phyloP scores from a whole-genome alignment of 2,888 invertebrate species.

The Apamea epomidion region DNA sequence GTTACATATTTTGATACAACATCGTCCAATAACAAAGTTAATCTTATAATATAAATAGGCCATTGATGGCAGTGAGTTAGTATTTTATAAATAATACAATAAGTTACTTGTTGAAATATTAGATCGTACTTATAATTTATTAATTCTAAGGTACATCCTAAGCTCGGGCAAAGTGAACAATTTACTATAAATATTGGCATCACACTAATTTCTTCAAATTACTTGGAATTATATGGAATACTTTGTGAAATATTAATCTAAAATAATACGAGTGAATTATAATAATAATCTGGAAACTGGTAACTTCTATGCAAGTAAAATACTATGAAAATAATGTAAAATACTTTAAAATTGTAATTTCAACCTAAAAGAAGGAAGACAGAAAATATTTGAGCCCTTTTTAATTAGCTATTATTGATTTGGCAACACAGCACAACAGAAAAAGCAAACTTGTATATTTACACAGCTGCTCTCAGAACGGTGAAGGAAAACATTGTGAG shows the following conservation, averaged over 20 bases:
- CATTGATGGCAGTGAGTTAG: slow-evolving; percentile 83
- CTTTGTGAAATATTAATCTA: slow-evolving; percentile 30
- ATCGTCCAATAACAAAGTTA: slow-evolving; percentile 70
- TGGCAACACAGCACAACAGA: slow-evolving; percentile 46
- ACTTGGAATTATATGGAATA: slow-evolving; percentile 33
- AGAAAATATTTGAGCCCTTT: slow-evolving; percentile 66
- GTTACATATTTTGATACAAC: slow-evolving; percentile 77
- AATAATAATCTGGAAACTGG: slow-evolving; percentile 51
- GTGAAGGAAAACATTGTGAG: background rate
- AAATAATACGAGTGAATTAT: slow-evolving; percentile 37
- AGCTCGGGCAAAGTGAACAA: slow-evolving; percentile 69
- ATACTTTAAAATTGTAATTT: slow-evolving; percentile 42
- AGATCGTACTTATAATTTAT: slow-evolving; percentile 46
- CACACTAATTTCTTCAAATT: slow-evolving; percentile 31
- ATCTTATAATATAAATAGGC: slow-evolving; percentile 79
- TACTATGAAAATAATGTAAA: slow-evolving; percentile 40
- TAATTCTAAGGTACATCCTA: slow-evolving; percentile 64
- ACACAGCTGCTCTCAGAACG: background rate
- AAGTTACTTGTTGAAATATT: slow-evolving; percentile 57
- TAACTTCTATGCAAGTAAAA: slow-evolving; percentile 45
- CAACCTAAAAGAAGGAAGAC: slow-evolving; percentile 71
- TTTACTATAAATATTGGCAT: slow-evolving; percentile 46
- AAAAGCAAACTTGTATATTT: slow-evolving; percentile 17
- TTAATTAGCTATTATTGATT: slow-evolving; percentile 21
- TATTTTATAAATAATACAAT: slow-evolving; percentile 60